phyloP scores from a whole-genome alignment of 2,113 vertebrate species.

The Apteryx owenii region DNA sequence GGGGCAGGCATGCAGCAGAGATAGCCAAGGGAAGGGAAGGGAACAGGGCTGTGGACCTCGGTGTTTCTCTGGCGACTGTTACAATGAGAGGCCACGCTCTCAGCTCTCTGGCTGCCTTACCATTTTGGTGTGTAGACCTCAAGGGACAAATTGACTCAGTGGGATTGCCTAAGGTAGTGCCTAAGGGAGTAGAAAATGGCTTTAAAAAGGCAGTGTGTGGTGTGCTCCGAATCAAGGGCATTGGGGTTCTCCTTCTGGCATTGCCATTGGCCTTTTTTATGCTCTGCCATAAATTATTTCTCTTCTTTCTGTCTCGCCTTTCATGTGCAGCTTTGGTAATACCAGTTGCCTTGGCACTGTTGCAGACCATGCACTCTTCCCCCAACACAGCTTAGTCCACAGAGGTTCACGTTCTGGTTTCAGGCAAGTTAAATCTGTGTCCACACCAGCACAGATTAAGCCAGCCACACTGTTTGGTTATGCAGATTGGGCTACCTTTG shows the following conservation, averaged over 20 bases:
- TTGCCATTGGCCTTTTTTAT: not conserved
- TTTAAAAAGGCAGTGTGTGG: not conserved
- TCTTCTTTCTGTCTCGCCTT: not conserved
- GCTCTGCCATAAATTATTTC: not conserved
- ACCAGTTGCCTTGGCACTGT: not conserved
- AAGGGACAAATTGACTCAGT: not conserved
- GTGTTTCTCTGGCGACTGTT: not conserved
- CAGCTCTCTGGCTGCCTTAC: not conserved
- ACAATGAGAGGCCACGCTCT: not conserved
- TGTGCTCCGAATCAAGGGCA: not conserved
- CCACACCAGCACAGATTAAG: not conserved
- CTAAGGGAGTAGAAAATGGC: not conserved
- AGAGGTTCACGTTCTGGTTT: not conserved
- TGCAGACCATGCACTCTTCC: not conserved
- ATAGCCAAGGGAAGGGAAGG: not conserved
- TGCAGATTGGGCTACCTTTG: not conserved
- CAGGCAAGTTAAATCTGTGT: not conserved
- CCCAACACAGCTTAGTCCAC: accelerated
- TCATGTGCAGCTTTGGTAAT: too few species aligned
- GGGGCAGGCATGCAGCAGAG: not conserved
- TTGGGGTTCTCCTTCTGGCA: not conserved
- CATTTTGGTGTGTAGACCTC: not conserved
- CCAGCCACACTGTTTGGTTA: not conserved
- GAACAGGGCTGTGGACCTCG: not conserved
- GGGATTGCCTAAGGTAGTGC: not conserved